Evolutionary conservation across 2,797 vertebrate species (phyloP).

Genomic region (Danio jaintianensis): DNA sequence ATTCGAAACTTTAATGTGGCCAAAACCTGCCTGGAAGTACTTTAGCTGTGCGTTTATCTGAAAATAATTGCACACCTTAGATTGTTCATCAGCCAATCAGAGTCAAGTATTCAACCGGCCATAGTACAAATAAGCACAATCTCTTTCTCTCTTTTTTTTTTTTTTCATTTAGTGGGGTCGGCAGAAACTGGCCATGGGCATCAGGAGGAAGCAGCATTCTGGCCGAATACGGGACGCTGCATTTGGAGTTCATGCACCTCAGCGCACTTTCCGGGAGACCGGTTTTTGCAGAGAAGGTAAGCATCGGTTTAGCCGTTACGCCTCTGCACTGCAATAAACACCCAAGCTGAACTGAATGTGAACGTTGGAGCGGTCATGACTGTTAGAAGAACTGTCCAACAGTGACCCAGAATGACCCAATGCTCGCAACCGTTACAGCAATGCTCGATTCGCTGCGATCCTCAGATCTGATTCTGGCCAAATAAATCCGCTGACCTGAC

Average conservation of each 20-base stretch:
- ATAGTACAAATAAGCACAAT: neutral
- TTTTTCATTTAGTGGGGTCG: constrained; percentile 83
- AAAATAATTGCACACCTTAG: too few species aligned
- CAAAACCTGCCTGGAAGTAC: too few species aligned
- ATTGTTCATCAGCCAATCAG: too few species aligned
- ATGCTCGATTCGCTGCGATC: neutral
- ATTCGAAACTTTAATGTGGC: too few species aligned
- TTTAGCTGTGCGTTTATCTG: too few species aligned
- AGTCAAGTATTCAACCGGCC: neutral
- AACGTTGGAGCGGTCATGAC: neutral
- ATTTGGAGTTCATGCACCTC: constrained; percentile 96
- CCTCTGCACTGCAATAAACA: neutral
- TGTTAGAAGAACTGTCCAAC: constrained; percentile 5
- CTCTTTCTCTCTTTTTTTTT: constrained; percentile 28
- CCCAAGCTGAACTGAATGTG: neutral
- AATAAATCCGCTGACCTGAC: constrained; percentile 35
- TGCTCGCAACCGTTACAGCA: neutral
- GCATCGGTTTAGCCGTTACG: neutral
- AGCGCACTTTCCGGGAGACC: constrained; percentile 92
- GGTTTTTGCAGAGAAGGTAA: constrained; percentile 94
- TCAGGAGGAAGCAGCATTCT: constrained; percentile 99
- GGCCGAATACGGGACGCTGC: constrained; percentile 96
- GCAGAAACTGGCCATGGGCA: constrained; percentile 98
- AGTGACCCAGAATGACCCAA: constrained; percentile 5
- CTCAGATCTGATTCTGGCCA: constrained; percentile 7